These are phyloP conservation scores for Monopis laevigella DNA, from an alignment of 2,888 invertebrate genomes.

Conservation along the genomic window DNA sequence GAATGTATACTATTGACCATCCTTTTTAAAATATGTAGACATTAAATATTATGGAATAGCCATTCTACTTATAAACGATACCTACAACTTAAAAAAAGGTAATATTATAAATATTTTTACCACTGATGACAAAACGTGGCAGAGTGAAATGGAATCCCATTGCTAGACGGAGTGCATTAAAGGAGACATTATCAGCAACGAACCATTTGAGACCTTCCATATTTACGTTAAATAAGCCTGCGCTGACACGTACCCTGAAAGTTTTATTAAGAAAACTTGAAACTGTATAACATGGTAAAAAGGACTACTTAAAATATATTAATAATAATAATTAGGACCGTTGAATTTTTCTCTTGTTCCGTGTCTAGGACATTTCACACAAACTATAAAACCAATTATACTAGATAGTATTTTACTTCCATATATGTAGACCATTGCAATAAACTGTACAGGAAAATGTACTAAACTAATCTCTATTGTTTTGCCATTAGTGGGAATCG, in stretches of 20 bases:
- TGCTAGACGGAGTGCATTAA: conserved; percentile 29
- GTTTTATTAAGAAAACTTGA: too few species aligned
- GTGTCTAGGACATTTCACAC: neutral
- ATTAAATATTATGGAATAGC: too few species aligned
- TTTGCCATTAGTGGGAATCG: too few species aligned
- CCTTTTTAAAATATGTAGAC: neutral
- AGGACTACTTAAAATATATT: too few species aligned
- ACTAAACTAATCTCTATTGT: too few species aligned
- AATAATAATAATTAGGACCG: neutral
- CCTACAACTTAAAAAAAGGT: too few species aligned
- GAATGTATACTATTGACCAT: neutral
- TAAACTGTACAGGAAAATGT: too few species aligned
- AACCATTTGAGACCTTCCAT: conserved; percentile 35
- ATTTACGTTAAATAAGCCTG: conserved; percentile 23
- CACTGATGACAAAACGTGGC: conserved; percentile 30
- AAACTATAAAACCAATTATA: too few species aligned
- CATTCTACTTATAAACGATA: too few species aligned
- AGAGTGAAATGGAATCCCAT: conserved; percentile 29
- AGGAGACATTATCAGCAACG: conserved; percentile 29
- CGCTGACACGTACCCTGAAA: conserved; percentile 24
- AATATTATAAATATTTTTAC: conserved; percentile 25
- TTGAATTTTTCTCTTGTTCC: neutral
- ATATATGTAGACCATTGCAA: too few species aligned
- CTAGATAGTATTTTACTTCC: too few species aligned
- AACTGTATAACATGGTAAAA: too few species aligned